Conservation (phyloP, 2,113 vertebrate species). For the Sorex fumeus region DNA sequence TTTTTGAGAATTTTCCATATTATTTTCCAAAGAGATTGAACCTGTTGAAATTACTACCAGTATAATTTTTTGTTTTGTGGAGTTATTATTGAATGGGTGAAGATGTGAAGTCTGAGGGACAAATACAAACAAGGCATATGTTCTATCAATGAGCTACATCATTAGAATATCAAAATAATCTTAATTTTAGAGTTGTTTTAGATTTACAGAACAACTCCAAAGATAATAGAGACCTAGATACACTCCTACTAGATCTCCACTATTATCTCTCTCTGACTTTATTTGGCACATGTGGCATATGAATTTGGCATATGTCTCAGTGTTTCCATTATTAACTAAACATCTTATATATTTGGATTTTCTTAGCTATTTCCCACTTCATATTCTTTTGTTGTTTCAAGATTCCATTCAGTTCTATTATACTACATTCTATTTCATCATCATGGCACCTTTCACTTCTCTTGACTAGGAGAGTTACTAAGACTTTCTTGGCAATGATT, state of each 20-base stretch:
- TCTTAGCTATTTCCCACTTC: background rate
- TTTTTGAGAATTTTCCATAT: too few relatives aligned
- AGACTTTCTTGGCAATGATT: background rate
- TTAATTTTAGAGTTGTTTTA: background rate
- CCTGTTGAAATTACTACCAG: too few relatives aligned
- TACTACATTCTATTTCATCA: background rate
- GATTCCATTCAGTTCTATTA: background rate
- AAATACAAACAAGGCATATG: too few relatives aligned
- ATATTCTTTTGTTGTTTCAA: background rate
- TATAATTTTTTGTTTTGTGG: too few relatives aligned
- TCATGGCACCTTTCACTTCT: background rate
- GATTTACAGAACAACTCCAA: background rate
- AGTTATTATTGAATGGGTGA: too few relatives aligned
- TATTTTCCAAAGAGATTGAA: too few relatives aligned
- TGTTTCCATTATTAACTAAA: background rate
- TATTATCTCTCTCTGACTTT: too few relatives aligned
- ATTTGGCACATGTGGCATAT: too few relatives aligned
- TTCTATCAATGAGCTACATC: too few relatives aligned
- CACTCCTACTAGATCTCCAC: background rate
- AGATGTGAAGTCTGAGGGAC: too few relatives aligned
- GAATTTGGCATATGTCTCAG: background rate
- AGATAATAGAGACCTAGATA: background rate
- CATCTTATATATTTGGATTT: background rate
- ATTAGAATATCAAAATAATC: slow-evolving; percentile 28
- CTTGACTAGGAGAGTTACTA: background rate